Percentiles rank a stretch among this genome's conserved stretches.
Evolutionary conservation across 1,140 invertebrate genomes (phyloP).

Genomic region (Caligus rogercresseyi): DNA sequence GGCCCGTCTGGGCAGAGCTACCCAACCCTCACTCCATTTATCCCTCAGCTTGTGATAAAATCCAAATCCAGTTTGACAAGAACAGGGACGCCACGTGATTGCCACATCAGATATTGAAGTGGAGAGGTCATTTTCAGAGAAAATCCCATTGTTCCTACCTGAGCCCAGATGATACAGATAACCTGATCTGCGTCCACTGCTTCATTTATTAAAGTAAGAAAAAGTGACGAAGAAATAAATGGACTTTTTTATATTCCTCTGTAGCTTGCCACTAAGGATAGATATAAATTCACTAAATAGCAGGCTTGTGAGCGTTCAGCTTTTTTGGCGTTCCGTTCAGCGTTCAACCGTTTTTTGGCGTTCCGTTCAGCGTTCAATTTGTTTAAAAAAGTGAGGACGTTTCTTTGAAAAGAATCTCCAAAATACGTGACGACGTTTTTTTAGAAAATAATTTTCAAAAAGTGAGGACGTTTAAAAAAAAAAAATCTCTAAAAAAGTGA

Average conservation of each 20-base stretch:
- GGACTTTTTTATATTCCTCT: neutral
- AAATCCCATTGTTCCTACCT: conserved; percentile 13
- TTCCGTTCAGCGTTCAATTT: too few species aligned
- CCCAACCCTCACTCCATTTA: conserved; percentile 5
- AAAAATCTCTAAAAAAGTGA: too few species aligned
- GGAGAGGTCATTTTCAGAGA: conserved; percentile 17
- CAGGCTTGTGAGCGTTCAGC: too few species aligned
- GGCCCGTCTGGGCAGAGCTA: neutral
- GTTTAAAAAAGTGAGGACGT: too few species aligned
- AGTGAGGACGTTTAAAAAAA: too few species aligned
- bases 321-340: too few species aligned
- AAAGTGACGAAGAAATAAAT: neutral
- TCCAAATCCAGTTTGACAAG: neutral
- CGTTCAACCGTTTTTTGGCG: too few species aligned
- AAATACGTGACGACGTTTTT: too few species aligned
- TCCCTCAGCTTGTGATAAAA: neutral
- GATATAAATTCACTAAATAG: too few species aligned
- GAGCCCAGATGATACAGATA: neutral
- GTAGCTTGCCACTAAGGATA: neutral
- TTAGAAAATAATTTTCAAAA: too few species aligned
- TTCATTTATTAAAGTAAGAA: too few species aligned
- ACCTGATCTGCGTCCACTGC: neutral
- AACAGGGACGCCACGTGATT: conserved; percentile 12
- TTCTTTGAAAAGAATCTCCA: too few species aligned
- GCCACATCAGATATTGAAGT: conserved; percentile 8